Evolutionary conservation across 2,797 vertebrate species (phyloP).

Genomic region (Picus viridis): DNA sequence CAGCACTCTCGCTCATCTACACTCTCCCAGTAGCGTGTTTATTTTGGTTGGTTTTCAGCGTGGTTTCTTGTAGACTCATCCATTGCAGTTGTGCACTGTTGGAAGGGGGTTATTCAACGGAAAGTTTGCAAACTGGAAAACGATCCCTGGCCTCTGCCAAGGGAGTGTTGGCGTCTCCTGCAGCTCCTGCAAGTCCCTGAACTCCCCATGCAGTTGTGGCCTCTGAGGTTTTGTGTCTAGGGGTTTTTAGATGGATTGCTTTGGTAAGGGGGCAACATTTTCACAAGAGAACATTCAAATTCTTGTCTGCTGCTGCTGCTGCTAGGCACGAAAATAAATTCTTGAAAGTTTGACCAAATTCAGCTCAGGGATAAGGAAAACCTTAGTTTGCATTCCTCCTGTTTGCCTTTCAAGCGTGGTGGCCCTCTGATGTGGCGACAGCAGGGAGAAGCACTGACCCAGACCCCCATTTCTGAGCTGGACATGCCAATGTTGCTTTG

Average conservation of each 20-base stretch:
- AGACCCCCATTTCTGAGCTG: not conserved
- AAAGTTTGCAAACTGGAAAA: slow-evolving; percentile 57
- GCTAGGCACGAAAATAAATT: not conserved
- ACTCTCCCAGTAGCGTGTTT: slow-evolving; percentile 74
- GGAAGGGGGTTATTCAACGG: slow-evolving; percentile 67
- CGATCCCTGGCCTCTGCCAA: not conserved
- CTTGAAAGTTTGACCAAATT: not conserved
- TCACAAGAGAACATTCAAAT: slow-evolving; percentile 65
- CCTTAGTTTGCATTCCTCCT: not conserved
- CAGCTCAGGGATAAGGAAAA: not conserved
- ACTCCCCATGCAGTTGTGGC: not conserved
- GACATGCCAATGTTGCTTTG: not conserved
- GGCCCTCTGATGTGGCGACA: not conserved
- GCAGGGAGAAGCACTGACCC: not conserved
- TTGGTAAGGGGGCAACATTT: slow-evolving; percentile 49
- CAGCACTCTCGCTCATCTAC: slow-evolving; percentile 72
- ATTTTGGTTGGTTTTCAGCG: slow-evolving; percentile 70
- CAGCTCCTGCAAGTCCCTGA: slow-evolving; percentile 43
- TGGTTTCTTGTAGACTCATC: slow-evolving; percentile 76
- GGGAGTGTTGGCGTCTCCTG: not conserved
- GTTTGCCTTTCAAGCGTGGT: not conserved
- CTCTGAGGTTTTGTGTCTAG: slow-evolving; percentile 1
- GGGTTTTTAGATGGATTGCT: not conserved
- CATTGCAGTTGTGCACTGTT: slow-evolving; percentile 72
- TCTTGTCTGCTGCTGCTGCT: not conserved